Base-by-base conservation (phyloP, 2,113 vertebrate species). In the Galeopterus variegatus region DNA sequence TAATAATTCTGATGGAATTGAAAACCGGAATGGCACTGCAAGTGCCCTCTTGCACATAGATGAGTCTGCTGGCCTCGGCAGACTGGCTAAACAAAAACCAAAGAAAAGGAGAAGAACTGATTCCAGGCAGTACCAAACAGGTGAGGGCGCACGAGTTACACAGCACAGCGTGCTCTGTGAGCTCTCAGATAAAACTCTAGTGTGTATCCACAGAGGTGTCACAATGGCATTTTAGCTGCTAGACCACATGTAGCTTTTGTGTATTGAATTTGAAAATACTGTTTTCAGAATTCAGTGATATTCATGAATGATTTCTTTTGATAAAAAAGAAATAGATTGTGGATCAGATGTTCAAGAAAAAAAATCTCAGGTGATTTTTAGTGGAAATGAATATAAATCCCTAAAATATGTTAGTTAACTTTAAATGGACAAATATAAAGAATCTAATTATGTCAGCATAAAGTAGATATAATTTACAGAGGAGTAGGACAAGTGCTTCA, bases 81-180 rank as follows among this genome's bases (percentile, higher is more conserved):
- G 99, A 96, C 98, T 99, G 95, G 98, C 97, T 56, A 99, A 99
- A 96, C 99, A 99, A 92, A 99, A 99, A 97, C 98, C 98, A 99
- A 99, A 99, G 98, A 99, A 98, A 96, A 99, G 97, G 95, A 99
- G 99, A 96, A 98, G 99, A 65, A 98, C 99, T 1, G 99, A 99
- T 97, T 99, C 99, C 24, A 99, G 99, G 81, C 99, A 99, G 96
- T 99, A 99, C 95, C 99, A 99, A 98, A 99, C 99, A 98, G 99
- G 99, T 99, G 97, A 97, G 98, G 86, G 0, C 3, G 18, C 67
- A 1, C 8, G 10, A 85, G 31, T n/a, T 77, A 79, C 58, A 52
- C 11, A 10, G 48, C 28, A 18, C 81, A 76, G 70, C 21, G 7
- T 85, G 50, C 69, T 85, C 12, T 54, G 58, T 8, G 48, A 36